Base-by-base conservation (phyloP, 2,888 invertebrate species). In the Elysia crispata region DNA sequence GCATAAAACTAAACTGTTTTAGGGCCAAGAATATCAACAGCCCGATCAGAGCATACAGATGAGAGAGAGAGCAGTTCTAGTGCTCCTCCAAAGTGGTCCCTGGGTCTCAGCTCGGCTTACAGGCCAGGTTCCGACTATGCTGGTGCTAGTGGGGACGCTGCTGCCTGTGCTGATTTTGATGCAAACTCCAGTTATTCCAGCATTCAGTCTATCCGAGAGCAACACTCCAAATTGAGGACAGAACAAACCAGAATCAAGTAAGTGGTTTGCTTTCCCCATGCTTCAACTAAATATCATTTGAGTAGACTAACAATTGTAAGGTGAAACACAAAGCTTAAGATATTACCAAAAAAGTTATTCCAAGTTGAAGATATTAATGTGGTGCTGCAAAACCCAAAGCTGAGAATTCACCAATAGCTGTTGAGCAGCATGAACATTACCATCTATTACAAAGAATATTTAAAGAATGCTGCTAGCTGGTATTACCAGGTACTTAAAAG, bases 181-280 rank as follows among this genome's bases (percentile, higher is more conserved):
- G 57, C 41, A 11, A 60, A 72, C n/a, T 80, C 80, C 0, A 80
- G 72, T 41, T 73, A 33, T 18, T 77, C 76, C 13, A 76, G 73
- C 30, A 73, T 76, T 30, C 80, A 80, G 73, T 72, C 62, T 28
- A 80, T 80, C 72, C 15, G 31, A 28, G 76, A 80, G 8, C 33
- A 80, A 28, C 80, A 80, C n/a, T 50, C 72, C 13, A 69, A 54
- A 28, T 70, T 76, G 8, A 62, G 67, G 25, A 33, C 23, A 20
- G 80, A 76, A 41, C 80, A 76, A 62, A 57, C 50, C n/a, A 74
- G 76, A 11, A 11, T 69, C 49, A 73, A 73, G 81, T 75, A 23
- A 79, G 79, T 41, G 41, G 11, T 41, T 41, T 41, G 41, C n/a
- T n/a, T n/a, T n/a, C n/a, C n/a, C n/a, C n/a, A n/a, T n/a, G n/a